phyloP scores from a whole-genome alignment of 2,888 invertebrate genomes.

The Ditylenchus weischeri region DNA sequence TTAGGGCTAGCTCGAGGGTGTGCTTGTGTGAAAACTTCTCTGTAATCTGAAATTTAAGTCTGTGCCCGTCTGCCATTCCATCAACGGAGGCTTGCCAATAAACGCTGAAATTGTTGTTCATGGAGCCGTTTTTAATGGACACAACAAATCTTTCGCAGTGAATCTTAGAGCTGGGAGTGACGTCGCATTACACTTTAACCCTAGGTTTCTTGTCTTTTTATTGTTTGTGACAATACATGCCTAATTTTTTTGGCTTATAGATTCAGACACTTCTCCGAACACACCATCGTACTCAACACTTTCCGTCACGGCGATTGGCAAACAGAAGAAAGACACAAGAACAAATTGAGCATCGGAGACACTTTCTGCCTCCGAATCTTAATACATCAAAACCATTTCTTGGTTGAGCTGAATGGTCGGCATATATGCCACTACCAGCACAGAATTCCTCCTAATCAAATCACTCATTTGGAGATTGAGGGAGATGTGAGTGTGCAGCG shows the following conservation, averaged over 20 bases:
- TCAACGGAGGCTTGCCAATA: slow-evolving; percentile 16
- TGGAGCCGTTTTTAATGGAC: slow-evolving; percentile 21
- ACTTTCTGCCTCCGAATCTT: slow-evolving; percentile 20
- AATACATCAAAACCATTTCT: slow-evolving; percentile 21
- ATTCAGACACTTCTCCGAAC: slow-evolving; percentile 7
- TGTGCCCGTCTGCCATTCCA: slow-evolving; percentile 4
- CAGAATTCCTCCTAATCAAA: slow-evolving; percentile 9
- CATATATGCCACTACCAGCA: slow-evolving; percentile 21
- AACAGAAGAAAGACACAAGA: slow-evolving; percentile 6
- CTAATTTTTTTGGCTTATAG: neutral
- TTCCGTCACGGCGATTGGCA: neutral
- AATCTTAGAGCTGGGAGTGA: slow-evolving; percentile 18
- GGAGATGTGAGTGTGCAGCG: slow-evolving; percentile 21
- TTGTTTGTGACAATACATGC: too few relatives aligned
- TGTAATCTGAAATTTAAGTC: neutral
- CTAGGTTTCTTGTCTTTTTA: slow-evolving; percentile 9
- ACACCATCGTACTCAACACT: slow-evolving; percentile 5
- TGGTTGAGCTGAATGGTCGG: slow-evolving; percentile 21
- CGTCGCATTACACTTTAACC: slow-evolving; percentile 22
- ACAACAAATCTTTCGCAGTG: slow-evolving; percentile 15
- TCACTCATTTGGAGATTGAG: slow-evolving; percentile 16
- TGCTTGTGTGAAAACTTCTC: too few relatives aligned
- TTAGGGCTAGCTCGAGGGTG: too few relatives aligned
- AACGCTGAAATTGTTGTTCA: slow-evolving; percentile 18
- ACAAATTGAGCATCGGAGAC: slow-evolving; percentile 16